Evolutionary conservation across 2,797 vertebrate genomes (phyloP).

Genomic region (Harpagifer antarcticus): DNA sequence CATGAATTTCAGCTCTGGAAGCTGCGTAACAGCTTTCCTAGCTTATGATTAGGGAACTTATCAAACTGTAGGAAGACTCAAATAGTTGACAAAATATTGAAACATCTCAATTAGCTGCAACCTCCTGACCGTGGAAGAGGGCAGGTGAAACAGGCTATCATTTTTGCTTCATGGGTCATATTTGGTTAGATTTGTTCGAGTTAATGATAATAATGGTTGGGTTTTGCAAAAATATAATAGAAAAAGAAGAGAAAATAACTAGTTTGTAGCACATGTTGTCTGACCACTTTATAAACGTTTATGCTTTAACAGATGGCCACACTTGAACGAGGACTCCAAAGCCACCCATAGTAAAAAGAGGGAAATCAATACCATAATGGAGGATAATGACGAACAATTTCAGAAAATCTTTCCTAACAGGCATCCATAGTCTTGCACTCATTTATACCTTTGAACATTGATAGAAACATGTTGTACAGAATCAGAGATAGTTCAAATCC

Average conservation of each 20-base stretch:
- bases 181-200: background rate
- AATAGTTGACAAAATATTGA: conserved; percentile 44
- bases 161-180: background rate
- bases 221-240: too few relatives aligned
- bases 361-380: background rate
- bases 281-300: background rate
- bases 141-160: background rate
- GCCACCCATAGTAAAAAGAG: background rate
- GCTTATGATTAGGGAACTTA: conserved; percentile 62
- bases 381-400: background rate
- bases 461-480: background rate
- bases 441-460: background rate
- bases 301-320: background rate
- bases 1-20: conserved; percentile 44
- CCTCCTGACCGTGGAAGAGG: background rate
- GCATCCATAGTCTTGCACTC: background rate
- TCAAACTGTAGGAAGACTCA: conserved; percentile 33
- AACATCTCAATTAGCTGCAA: conserved; percentile 21
- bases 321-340: background rate
- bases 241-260: too few relatives aligned
- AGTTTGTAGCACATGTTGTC: too few relatives aligned
- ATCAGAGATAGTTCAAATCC: background rate
- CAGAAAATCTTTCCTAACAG: background rate
- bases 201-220: background rate
- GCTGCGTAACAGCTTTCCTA: conserved; percentile 44